phyloP scores from a whole-genome alignment of 2,113 vertebrate genomes.

The Sinocyclocheilus anophthalmus region DNA sequence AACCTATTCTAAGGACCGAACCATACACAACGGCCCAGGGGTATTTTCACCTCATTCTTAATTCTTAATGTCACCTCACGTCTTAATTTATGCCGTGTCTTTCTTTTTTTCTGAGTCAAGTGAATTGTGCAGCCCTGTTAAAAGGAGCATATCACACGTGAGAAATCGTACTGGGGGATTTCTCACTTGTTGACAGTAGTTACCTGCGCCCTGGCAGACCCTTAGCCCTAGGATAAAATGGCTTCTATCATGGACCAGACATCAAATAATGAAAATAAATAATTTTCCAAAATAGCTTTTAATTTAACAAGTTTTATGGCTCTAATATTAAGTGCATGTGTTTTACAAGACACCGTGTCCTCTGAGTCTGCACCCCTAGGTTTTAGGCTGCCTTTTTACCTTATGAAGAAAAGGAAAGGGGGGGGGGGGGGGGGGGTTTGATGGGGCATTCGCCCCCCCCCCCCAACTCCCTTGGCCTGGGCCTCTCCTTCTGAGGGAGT shows the following conservation, averaged over 20 bases:
- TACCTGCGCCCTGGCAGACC: constrained; percentile 71
- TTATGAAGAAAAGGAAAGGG: constrained; percentile 57
- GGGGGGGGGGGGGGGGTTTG: constrained; percentile 21
- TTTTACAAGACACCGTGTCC: constrained; percentile 95
- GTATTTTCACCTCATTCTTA: constrained; percentile 42
- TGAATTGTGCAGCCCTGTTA: constrained; percentile 13
- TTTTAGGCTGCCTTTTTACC: constrained; percentile 75
- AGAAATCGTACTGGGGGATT: constrained; percentile 19
- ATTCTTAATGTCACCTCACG: constrained; percentile 26
- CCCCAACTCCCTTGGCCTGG: constrained; percentile 21
- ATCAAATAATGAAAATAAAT: constrained; percentile 79
- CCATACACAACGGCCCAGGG: neutral
- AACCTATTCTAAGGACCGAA: constrained; percentile 30
- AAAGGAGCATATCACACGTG: constrained; percentile 29
- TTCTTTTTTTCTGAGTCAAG: neutral
- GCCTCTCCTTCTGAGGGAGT: constrained; percentile 46
- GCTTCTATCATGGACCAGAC: constrained; percentile 86
- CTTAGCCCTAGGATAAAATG: constrained; percentile 82
- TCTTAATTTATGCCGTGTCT: constrained; percentile 25
- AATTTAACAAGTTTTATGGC: constrained; percentile 98
- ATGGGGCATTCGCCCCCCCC: constrained; percentile 44
- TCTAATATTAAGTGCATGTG: constrained; percentile 97
- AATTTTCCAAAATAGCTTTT: constrained; percentile 97
- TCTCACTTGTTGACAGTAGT: constrained; percentile 75
- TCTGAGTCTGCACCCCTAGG: constrained; percentile 88